Evolutionary conservation across 2,113 vertebrate genomes (phyloP).

Genomic region (Alethe castanea): DNA sequence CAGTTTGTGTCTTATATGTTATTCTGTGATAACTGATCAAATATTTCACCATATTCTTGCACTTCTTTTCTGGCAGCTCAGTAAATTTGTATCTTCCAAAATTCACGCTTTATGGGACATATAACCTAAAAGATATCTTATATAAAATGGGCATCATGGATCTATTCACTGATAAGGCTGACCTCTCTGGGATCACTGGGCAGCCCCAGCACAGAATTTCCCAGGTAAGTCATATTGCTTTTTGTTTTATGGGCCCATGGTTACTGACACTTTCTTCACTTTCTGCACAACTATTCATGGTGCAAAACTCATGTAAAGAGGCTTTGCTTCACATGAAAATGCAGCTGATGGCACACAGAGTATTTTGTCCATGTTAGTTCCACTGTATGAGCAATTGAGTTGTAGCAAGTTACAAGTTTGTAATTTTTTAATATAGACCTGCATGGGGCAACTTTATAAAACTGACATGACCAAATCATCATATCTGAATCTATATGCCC

Average conservation of each 20-base stretch:
- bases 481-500: not conserved
- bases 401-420: not conserved
- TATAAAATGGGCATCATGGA: conserved; percentile 78
- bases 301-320: not conserved
- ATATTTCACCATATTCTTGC: not conserved
- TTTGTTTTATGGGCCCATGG: not conserved
- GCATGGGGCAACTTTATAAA: not conserved
- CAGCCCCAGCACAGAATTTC: conserved; percentile 65
- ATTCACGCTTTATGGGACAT: conserved; percentile 81
- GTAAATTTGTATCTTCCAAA: conserved; percentile 76
- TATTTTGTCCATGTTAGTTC: not conserved
- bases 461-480: not conserved
- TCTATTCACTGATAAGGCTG: conserved; percentile 76
- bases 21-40: not conserved
- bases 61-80: conserved; percentile 46
- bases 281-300: not conserved
- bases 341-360: not conserved
- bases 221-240: conserved; percentile 68
- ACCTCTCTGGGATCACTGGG: conserved; percentile 81
- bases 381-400: not conserved
- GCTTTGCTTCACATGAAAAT: not conserved
- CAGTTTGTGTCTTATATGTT: not conserved
- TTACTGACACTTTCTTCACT: not conserved
- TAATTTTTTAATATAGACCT: not conserved
- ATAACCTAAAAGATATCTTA: conserved; percentile 71